These are phyloP conservation scores for Eulimnadia texana DNA, from an alignment of 1,140 invertebrate species.

Conservation along the genomic window DNA sequence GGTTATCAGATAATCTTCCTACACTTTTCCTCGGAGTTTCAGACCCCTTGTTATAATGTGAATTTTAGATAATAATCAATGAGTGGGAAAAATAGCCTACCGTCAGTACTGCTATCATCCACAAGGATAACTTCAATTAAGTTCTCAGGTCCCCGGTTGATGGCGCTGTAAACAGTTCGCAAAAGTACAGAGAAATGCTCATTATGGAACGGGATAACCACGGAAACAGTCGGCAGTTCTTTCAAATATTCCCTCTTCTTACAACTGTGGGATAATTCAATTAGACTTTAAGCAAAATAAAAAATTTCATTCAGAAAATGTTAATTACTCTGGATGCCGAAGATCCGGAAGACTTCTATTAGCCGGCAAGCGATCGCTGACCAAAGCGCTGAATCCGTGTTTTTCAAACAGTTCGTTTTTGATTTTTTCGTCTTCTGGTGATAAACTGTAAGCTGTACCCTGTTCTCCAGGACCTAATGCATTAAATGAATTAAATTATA, in stretches of 20 bases:
- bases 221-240: conserved; percentile 62
- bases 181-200: conserved; percentile 80
- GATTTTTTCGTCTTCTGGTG: conserved; percentile 35
- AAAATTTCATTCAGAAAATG: neutral
- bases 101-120: conserved; percentile 64
- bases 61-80: too few species aligned
- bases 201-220: conserved; percentile 88
- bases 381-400: conserved; percentile 66
- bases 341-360: conserved; percentile 64
- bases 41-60: too few species aligned
- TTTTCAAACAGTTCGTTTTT: conserved; percentile 45
- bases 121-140: conserved; percentile 82
- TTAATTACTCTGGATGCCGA: conserved; percentile 40
- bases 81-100: too few species aligned
- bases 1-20: too few species aligned
- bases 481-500: conserved; percentile 1
- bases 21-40: too few species aligned
- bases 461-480: conserved; percentile 50
- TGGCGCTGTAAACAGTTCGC: conserved; percentile 64
- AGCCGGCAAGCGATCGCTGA: conserved; percentile 62
- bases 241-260: conserved; percentile 54
- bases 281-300: too few species aligned
- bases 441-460: conserved; percentile 43
- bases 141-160: conserved; percentile 63
- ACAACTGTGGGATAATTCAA: too few species aligned